Base-by-base conservation (phyloP, 1,140 invertebrate species). In the Metopolophium dirhodum region DNA sequence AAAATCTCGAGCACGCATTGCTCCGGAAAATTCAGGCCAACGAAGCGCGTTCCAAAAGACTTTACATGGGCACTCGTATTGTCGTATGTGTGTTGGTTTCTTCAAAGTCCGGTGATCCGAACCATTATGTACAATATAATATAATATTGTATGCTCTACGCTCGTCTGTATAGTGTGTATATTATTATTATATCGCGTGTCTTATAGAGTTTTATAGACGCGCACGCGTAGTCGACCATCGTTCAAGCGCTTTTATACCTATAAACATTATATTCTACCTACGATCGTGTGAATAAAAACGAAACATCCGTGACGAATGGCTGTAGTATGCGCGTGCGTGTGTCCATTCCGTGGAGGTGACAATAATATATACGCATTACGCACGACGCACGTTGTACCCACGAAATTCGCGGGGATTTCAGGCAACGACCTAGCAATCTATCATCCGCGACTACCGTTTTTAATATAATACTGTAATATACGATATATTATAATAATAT, bases 211-310 rank as follows among this genome's bases (percentile, higher is more conserved):
- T 35, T n/a, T 77, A n/a, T 77, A 35, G 83, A 45, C 83, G 30
- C 61, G 61, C 61, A 77, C 61, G 61, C 37, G 83, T 85, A 26
- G 85, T 86, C 6, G 1, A 30, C 41, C 11, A 3, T 30, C 85
- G 26, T 86, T 30, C 85, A 30, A 45, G 14, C 85, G 9, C 45
- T 45, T 83, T 41, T 86, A 86, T 86, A 86, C 20, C 23, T 45
- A 86, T 86, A 86, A 41, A 26, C 37, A n/a, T 85, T 85, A 45
- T 45, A 41, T 41, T 37, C 7, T 37, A 86, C 26, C 30, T 18
- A 49, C 83, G 45, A 45, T 41, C 85, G 85, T 86, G 85, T 86
- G 85, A 86, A 86, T 86, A 86, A 86, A 86, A 86, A 86, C 85
- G 85, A 86, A 86, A 86, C 14, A 86, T 86, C 85, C 45, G 85